These are phyloP conservation scores for Charaxes varanes DNA, from an alignment of 1,140 invertebrate species.

Conservation along the genomic window DNA sequence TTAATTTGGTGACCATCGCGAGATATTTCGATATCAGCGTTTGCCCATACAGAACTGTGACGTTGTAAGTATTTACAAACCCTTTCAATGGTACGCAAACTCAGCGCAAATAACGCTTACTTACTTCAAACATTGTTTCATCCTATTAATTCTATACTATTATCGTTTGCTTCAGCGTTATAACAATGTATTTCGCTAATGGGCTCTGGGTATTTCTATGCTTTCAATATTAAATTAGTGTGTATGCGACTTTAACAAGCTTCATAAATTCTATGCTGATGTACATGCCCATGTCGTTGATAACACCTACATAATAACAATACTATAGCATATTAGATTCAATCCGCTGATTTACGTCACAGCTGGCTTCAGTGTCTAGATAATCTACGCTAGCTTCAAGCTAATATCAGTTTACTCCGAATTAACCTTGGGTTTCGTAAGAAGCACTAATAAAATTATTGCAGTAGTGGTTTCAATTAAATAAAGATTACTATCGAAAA, in stretches of 20 bases:
- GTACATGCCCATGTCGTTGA: slow-evolving; percentile 62
- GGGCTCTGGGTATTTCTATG: slow-evolving; percentile 71
- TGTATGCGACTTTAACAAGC: slow-evolving; percentile 70
- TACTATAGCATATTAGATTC: slow-evolving; percentile 67
- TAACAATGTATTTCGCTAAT: slow-evolving; percentile 69
- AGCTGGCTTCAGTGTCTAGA: slow-evolving; percentile 72
- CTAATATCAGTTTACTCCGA: slow-evolving; percentile 52
- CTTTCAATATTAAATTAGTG: slow-evolving; percentile 73
- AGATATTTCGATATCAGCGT: slow-evolving; percentile 40
- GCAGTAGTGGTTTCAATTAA: slow-evolving; percentile 5
- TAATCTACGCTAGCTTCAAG: slow-evolving; percentile 71
- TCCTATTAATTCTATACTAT: slow-evolving; percentile 65
- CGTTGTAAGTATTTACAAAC: slow-evolving; percentile 65
- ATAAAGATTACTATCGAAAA: too few species aligned
- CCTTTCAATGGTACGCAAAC: slow-evolving; percentile 56
- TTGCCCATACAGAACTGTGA: slow-evolving; percentile 37
- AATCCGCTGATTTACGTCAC: slow-evolving; percentile 64
- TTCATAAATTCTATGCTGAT: slow-evolving; percentile 71
- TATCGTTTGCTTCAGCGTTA: slow-evolving; percentile 71
- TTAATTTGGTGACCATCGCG: slow-evolving; percentile 39
- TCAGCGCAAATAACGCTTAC: slow-evolving; percentile 59
- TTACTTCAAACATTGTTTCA: slow-evolving; percentile 66
- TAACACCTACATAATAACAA: slow-evolving; percentile 49
- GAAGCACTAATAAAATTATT: slow-evolving; percentile 15
- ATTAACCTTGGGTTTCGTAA: slow-evolving; percentile 29